These are phyloP conservation scores for Trachymyrmex cornetzi DNA, from an alignment of 1,140 invertebrate genomes.

Conservation along the genomic window DNA sequence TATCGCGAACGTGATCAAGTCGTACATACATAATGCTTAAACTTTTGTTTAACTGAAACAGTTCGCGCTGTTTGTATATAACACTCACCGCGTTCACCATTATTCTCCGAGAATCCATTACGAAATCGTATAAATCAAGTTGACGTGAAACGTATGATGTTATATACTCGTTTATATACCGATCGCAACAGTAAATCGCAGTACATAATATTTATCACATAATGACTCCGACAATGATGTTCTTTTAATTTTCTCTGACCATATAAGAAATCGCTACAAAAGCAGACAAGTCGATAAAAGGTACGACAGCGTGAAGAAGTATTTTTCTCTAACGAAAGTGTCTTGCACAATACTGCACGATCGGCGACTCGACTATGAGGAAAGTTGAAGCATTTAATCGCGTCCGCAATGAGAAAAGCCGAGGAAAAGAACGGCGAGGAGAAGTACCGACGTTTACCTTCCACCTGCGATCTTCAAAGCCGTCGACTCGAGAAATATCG, in stretches of 20 bases:
- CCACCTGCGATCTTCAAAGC: conserved; percentile 23
- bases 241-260: conserved; percentile 21
- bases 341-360: conserved; percentile 3
- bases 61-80: not conserved
- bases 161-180: not conserved
- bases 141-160: not conserved
- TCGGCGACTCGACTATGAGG: conserved; percentile 9
- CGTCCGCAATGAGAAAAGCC: not conserved
- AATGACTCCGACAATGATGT: not conserved
- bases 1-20: conserved; percentile 36
- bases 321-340: conserved; percentile 36
- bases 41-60: conserved; percentile 28
- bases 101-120: conserved; percentile 17
- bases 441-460: conserved; percentile 24
- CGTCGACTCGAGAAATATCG: conserved; percentile 37
- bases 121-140: not conserved
- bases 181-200: not conserved
- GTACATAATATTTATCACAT: conserved; percentile 2
- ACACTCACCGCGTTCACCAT: not conserved
- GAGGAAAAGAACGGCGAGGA: conserved; percentile 3
- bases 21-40: conserved; percentile 41
- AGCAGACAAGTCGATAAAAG: not conserved
- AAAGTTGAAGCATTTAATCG: conserved; percentile 64
- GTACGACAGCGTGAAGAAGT: conserved; percentile 15
- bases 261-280: conserved; percentile 15